Evolutionary conservation across 2,113 vertebrate genomes (phyloP).

Genomic region (Oostethus manadensis): DNA sequence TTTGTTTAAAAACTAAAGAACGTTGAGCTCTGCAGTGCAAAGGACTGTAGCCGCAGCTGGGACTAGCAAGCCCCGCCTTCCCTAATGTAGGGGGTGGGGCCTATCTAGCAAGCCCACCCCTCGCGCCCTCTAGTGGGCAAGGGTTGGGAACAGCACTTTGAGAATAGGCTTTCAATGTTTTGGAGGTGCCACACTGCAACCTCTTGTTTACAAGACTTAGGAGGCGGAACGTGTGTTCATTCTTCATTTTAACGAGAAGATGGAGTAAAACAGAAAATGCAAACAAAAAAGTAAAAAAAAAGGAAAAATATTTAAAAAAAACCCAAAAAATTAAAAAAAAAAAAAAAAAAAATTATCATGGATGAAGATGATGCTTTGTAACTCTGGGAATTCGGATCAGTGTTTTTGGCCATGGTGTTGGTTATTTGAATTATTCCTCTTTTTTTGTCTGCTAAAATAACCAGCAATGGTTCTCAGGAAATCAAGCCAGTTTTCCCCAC

Average conservation of each 20-base stretch:
- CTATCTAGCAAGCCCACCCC: conserved; percentile 75
- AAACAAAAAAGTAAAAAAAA: conserved; percentile 35
- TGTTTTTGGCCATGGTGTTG: conserved; percentile 93
- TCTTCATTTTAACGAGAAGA: conserved; percentile 95
- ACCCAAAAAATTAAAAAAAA: conserved; percentile 30
- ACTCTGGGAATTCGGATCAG: conserved; percentile 99
- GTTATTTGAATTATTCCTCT: conserved; percentile 85
- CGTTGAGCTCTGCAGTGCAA: conserved; percentile 91
- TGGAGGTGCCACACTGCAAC: conserved; percentile 82
- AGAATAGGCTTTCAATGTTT: conserved; percentile 96
- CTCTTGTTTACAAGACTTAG: conserved; percentile 99
- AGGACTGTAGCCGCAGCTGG: conserved; percentile 98
- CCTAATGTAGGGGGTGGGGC: conserved; percentile 43
- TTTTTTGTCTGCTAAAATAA: conserved; percentile 84
- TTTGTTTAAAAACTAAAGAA: conserved; percentile 96
- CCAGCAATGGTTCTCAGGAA: conserved; percentile 99
- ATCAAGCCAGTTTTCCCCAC: conserved; percentile 83
- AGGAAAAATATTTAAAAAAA: conserved; percentile 29
- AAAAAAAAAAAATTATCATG: conserved; percentile 63
- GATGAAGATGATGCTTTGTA: conserved; percentile 92
- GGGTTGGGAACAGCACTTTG: conserved; percentile 95
- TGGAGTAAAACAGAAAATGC: conserved; percentile 69
- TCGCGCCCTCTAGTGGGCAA: conserved; percentile 44
- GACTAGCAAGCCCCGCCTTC: conserved; percentile 84
- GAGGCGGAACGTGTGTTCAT: conserved; percentile 89